phyloP scores from a whole-genome alignment of 2,797 vertebrate genomes.

The Sphenodon punctatus region DNA sequence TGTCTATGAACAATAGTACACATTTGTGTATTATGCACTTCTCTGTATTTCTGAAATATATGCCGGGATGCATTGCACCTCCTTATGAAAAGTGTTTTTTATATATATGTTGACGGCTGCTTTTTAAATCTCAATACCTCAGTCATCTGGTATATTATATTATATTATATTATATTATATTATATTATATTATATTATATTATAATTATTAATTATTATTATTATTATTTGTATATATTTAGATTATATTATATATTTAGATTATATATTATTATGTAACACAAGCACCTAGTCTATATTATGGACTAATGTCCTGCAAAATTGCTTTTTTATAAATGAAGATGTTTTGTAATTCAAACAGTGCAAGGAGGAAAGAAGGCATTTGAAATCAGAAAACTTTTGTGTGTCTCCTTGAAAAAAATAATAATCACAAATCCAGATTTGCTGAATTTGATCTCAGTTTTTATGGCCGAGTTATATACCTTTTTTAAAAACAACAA shows the following conservation, averaged over 20 bases:
- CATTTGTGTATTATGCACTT: not conserved
- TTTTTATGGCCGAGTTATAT: slow-evolving; percentile 19
- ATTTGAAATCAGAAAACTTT: not conserved
- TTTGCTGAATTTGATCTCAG: slow-evolving; percentile 13
- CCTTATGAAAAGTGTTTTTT: not conserved
- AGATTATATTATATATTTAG: not conserved
- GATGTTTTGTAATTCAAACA: slow-evolving; percentile 22
- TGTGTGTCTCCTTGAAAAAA: not conserved
- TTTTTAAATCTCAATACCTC: not conserved
- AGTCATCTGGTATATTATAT: slow-evolving; percentile 5
- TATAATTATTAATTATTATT: too few relatives aligned
- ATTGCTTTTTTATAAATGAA: slow-evolving; percentile 29
- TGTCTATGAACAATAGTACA: not conserved
- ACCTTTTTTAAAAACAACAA: slow-evolving; percentile 42
- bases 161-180: not conserved
- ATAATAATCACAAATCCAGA: slow-evolving; percentile 13
- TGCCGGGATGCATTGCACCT: not conserved
- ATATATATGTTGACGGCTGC: not conserved
- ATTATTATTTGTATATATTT: not conserved
- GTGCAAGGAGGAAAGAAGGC: not conserved
- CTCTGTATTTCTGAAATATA: not conserved
- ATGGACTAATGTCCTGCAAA: slow-evolving; percentile 12
- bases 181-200: not conserved
- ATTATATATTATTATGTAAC: too few relatives aligned
- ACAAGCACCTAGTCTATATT: not conserved